Percentiles rank a stretch among this genome's conserved stretches.
phyloP scores from a whole-genome alignment of 2,888 invertebrate genomes.

The Eueremaeus valkanovi region DNA sequence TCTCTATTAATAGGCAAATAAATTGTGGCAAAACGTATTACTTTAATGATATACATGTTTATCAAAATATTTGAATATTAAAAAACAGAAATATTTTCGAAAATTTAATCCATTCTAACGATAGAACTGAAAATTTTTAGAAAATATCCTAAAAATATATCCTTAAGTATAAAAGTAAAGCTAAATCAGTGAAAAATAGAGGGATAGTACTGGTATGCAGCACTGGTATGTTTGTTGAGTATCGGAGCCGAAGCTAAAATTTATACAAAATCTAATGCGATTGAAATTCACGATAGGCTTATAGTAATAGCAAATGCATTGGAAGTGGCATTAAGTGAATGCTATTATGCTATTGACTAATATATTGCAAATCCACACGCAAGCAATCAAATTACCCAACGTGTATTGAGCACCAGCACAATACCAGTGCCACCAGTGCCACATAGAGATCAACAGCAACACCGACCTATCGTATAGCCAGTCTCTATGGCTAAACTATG shows the following conservation, averaged over 20 bases:
- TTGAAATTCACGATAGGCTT: slow-evolving; percentile 27
- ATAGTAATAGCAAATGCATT: slow-evolving; percentile 9
- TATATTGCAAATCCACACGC: slow-evolving; percentile 33
- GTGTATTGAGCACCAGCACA: neutral
- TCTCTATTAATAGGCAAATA: slow-evolving; percentile 6
- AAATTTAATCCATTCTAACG: neutral
- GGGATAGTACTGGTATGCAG: neutral
- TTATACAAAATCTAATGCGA: slow-evolving; percentile 11
- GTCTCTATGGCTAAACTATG: neutral
- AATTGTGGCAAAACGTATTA: neutral
- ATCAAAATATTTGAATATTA: neutral
- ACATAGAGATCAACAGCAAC: too few relatives aligned
- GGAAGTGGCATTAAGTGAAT: slow-evolving; percentile 32
- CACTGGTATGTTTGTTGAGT: slow-evolving; percentile 10
- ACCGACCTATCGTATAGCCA: neutral
- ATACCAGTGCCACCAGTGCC: neutral
- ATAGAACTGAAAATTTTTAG: neutral
- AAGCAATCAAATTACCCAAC: slow-evolving; percentile 29
- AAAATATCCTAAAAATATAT: neutral
- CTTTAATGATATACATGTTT: slow-evolving; percentile 15
- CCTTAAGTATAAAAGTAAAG: neutral
- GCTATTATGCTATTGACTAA: slow-evolving; percentile 29
- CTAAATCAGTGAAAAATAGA: neutral
- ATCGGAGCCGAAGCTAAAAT: neutral
- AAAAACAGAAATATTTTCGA: neutral